Evolutionary conservation across 2,797 vertebrate species (phyloP), one percentile per base, ranked within the genome.

Genomic region (Novumbra hubbsi): DNA sequence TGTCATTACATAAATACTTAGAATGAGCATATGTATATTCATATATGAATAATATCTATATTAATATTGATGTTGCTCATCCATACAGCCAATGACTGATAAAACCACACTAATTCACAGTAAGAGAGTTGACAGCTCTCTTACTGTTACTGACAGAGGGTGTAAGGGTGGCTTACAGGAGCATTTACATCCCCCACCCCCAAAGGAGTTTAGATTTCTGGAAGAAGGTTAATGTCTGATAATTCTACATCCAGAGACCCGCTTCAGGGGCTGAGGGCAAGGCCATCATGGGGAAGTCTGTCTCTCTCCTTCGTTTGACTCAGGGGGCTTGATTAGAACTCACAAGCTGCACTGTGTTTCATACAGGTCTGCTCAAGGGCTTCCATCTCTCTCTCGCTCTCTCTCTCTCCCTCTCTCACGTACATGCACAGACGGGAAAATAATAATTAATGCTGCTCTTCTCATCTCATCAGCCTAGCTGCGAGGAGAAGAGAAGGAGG

Each of bases 181-280:
- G 45, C 45, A 55, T 5, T 74, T 71, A 73, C 63, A 55, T 64
- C 71, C 68, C 64, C 70, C 32, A 2, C 32, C 2, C 32, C 19
- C 30, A 78, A 68, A 68, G 76, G 62, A 69, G 69, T 72, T 27
- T 71, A 63, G 38, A 50, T 60, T 68, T 80, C 71, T 76, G 69
- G 73, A 78, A 80, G 73, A 78, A 79, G 80, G 81, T 81, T 87
- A 80, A 85, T 83, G 21, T 60, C 63, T 73, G 75, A 78, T 88
- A 85, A 83, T 80, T 81, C 69, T 69, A 73, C 75, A 80, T 78
- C 81, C 57, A 49, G 77, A 76, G 78, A 82, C 52, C 24, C 30
- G 62, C 19, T 7, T n/a, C n/a, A 21, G 52, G 52, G 74, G 70
- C 73, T 41, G 49, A 38, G 34, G 34, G 34, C 34, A 38, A 38